These are phyloP conservation scores for Oikopleura dioica DNA, from an alignment of 23 tunicate species.

Conservation along the genomic window DNA sequence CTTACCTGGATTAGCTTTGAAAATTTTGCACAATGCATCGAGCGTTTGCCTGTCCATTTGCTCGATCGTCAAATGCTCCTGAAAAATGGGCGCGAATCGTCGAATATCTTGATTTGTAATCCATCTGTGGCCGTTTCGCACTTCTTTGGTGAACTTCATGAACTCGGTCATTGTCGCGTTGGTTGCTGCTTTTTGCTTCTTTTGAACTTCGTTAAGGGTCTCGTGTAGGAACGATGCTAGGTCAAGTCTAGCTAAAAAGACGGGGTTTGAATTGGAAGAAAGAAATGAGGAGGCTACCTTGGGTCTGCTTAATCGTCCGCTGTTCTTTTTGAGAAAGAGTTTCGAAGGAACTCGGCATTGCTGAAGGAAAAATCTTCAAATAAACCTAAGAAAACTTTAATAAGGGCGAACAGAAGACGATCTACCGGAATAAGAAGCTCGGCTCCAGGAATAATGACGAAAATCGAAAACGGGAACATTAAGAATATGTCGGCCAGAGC, in stretches of 20 bases:
- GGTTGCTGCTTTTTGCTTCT: background rate
- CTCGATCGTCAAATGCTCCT: background rate
- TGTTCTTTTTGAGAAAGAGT: background rate
- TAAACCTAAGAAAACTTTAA: too few relatives aligned
- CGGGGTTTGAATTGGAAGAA: background rate
- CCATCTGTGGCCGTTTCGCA: background rate
- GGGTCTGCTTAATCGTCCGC: background rate
- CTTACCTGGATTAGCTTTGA: slow-evolving; percentile 6
- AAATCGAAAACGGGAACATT: background rate
- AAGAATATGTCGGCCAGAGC: background rate
- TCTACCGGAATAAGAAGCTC: background rate
- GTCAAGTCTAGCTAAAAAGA: background rate
- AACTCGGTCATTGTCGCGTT: slow-evolving; percentile 4
- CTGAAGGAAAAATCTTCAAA: background rate
- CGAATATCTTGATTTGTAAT: background rate
- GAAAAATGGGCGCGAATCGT: slow-evolving; percentile 1
- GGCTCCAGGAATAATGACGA: background rate
- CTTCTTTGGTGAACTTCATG: slow-evolving; percentile 12
- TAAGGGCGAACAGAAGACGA: too few relatives aligned
- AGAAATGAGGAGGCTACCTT: background rate
- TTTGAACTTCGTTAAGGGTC: background rate
- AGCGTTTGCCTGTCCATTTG: slow-evolving; percentile 4
- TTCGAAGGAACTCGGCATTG: background rate
- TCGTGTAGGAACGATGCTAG: slow-evolving; percentile 11
- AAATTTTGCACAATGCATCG: slow-evolving; percentile 2